A percentile compares a stretch with the other conserved stretches of the same genome.
These are phyloP conservation scores for Drosophila macrospina DNA, from an alignment of 2,888 invertebrate genomes.

Conservation along the genomic window DNA sequence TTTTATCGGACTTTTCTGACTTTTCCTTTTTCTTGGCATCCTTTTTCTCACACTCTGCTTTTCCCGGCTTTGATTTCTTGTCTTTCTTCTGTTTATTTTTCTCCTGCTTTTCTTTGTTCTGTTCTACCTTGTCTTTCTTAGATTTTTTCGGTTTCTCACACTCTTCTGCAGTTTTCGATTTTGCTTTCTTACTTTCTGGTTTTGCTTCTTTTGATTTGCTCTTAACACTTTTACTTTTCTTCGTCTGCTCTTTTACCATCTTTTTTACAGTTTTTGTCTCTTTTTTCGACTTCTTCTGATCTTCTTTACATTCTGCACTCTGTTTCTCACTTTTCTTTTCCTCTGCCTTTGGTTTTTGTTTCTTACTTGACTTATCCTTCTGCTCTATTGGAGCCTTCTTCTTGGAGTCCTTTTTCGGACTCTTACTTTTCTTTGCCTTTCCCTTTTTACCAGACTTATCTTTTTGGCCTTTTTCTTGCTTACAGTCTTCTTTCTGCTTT, in stretches of 20 bases:
- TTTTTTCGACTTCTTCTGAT: neutral
- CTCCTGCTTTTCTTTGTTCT: too few species aligned
- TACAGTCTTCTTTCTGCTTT: neutral
- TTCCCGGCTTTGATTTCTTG: too few species aligned
- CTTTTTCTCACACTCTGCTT: too few species aligned
- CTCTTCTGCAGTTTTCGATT: too few species aligned
- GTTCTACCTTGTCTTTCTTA: too few species aligned
- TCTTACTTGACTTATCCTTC: neutral
- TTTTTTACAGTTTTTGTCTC: neutral
- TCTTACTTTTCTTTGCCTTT: neutral
- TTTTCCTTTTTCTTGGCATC: too few species aligned
- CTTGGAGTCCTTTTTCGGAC: neutral
- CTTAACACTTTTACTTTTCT: neutral
- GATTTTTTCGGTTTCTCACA: too few species aligned
- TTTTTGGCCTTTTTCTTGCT: neutral
- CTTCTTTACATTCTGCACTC: neutral
- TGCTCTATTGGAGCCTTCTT: too few species aligned
- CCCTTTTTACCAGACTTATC: neutral
- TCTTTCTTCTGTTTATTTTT: neutral
- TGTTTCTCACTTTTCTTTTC: neutral
- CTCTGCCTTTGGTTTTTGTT: neutral
- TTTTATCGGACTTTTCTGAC: too few species aligned
- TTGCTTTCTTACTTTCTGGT: neutral
- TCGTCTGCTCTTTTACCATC: neutral
- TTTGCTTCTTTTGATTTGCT: neutral